Percentiles rank a stretch among this genome's conserved stretches.
Conservation (phyloP, 2,797 vertebrate species). For the Sphenodon punctatus region DNA sequence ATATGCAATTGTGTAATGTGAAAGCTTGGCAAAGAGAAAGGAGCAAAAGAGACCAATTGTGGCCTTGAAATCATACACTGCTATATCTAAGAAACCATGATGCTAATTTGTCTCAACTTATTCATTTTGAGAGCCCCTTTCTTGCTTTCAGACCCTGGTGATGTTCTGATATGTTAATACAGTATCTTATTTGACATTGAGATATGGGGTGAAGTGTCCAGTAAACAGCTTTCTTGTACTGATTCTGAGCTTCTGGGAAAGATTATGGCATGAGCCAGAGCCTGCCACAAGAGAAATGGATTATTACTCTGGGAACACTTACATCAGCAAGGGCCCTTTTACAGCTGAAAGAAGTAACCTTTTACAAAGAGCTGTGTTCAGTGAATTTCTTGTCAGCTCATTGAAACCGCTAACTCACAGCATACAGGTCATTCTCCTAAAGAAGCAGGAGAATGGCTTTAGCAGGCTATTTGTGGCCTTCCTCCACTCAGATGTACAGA, state of each 20-base stretch:
- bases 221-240: conserved; percentile 35
- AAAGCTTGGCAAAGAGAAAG: conserved; percentile 32
- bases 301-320: conserved; percentile 50
- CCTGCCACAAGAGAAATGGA: conserved; percentile 35
- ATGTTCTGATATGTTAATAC: conserved; percentile 37
- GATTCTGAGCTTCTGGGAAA: conserved; percentile 46
- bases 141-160: conserved; percentile 5
- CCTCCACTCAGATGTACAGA: background rate
- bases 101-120: conserved; percentile 37
- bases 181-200: conserved; percentile 35
- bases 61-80: conserved; percentile 42
- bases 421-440: conserved; percentile 18
- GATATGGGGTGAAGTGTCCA: conserved; percentile 17
- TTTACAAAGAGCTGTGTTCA: conserved; percentile 32
- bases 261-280: conserved; percentile 37
- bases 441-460: conserved; percentile 29
- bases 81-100: conserved; percentile 62
- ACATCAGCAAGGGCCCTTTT: conserved; percentile 50
- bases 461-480: background rate
- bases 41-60: conserved; percentile 48
- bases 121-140: conserved; percentile 31
- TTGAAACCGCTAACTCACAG: conserved; percentile 59
- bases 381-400: conserved; percentile 33
- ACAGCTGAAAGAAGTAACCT: conserved; percentile 38
- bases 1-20: conserved; percentile 8